Conservation (phyloP, 2,888 invertebrate species). For the Bombylius discolor region DNA sequence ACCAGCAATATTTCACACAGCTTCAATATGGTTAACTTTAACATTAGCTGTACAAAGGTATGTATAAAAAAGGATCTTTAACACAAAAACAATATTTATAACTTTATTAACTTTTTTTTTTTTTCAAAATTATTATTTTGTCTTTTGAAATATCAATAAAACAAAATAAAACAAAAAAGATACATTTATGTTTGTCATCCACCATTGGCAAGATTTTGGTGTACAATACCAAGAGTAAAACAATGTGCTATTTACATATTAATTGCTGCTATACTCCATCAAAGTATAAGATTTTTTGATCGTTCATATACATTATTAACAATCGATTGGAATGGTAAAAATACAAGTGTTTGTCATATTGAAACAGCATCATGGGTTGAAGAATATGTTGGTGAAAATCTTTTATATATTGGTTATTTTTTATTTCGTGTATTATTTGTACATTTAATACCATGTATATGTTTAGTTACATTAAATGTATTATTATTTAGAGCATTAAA, state of each 20-base stretch:
- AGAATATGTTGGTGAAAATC: conserved; percentile 49
- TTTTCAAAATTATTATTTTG: neutral
- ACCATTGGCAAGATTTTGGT: conserved; percentile 71
- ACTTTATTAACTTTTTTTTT: neutral
- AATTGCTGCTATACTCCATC: conserved; percentile 65
- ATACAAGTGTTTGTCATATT: conserved; percentile 53
- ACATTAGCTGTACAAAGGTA: conserved; percentile 76
- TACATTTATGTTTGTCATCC: conserved; percentile 94
- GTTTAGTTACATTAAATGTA: conserved; percentile 77
- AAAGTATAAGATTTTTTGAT: conserved; percentile 73
- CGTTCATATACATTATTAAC: conserved; percentile 45
- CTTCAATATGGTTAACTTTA: conserved; percentile 86
- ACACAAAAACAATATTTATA: neutral
- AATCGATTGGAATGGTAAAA: conserved; percentile 54
- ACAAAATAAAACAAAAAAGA: conserved; percentile 18
- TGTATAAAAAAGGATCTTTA: neutral
- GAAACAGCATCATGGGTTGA: conserved; percentile 58
- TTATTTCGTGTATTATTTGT: conserved; percentile 82
- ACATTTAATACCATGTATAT: conserved; percentile 80
- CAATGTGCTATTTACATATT: conserved; percentile 69
- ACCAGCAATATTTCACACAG: conserved; percentile 84
- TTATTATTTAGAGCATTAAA: conserved; percentile 76
- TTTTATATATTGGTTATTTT: conserved; percentile 72
- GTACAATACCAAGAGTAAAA: conserved; percentile 56
- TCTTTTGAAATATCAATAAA: neutral